Evolutionary conservation across 2,113 vertebrate genomes (phyloP), one percentile per base, ranked within the genome.

Genomic region (Periophthalmodon schlosseri): DNA sequence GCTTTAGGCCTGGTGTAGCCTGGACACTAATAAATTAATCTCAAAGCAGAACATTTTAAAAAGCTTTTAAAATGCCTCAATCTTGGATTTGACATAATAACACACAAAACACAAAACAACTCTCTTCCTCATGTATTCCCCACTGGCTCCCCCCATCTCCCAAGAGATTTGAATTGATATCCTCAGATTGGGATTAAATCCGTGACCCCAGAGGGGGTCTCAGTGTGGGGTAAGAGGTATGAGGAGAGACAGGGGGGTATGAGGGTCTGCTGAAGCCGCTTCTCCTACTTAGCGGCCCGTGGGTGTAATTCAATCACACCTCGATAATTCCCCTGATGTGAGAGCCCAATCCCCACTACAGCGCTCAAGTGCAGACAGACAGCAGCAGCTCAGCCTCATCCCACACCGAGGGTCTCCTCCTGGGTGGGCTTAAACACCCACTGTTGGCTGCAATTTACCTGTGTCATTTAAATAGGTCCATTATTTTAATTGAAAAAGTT

Each of bases 401-500:
- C 74, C 77, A 78, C 73, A 86, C 73, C 73, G 83, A 88, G 80
- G 80, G 77, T 81, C 82, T 81, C 82, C 82, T 86, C 79, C 86
- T 82, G 86, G 80, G 79, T 83, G 82, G 85, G 76, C 70, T 87
- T 82, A 87, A 89, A 83, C 85, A 83, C 77, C 74, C 73, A 84
- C 83, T 72, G 70, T 73, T 80, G 77, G 78, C 65, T 82, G 73
- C 24, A 21, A 75, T 86, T 84, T 84, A 86, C 81, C 77, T 87
- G 78, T 80, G 80, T 75, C 47, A 33, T 88, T 84, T 89, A 80
- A 87, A 87, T 73, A 88, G 77, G 68, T 65, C 78, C 74, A 83
- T 88, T 86, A 84, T 86, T 86, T 86, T 87, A 83, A 87, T 89
- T 88, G 76, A 88, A 89, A 90, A 91, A 87, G 85, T 87, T 87